Percentiles rank a stretch among this genome's conserved stretches.
Conservation (phyloP, 2,797 vertebrate species). For the Takifugu rubripes region DNA sequence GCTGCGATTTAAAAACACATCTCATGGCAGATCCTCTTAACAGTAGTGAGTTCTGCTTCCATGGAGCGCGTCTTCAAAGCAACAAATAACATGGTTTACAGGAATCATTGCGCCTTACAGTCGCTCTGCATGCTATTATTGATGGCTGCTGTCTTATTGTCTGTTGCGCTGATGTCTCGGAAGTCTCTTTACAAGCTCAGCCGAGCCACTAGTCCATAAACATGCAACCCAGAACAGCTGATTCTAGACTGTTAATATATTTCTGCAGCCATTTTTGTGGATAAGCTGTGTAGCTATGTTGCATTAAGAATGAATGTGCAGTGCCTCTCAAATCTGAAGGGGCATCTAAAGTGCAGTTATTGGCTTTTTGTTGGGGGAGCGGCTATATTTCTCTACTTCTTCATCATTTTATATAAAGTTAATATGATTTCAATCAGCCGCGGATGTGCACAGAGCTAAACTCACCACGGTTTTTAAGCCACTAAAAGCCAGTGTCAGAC, state of each 20-base stretch:
- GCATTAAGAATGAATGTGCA: too few species aligned
- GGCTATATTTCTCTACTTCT: too few species aligned
- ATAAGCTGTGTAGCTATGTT: too few species aligned
- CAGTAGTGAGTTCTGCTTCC: slow-evolving; percentile 11
- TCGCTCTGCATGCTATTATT: slow-evolving; percentile 18
- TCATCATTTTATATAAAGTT: neutral
- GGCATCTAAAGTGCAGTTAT: too few species aligned
- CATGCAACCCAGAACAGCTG: too few species aligned
- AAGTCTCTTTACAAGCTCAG: slow-evolving; percentile 10
- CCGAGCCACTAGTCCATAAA: slow-evolving; percentile 10
- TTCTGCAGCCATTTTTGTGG: slow-evolving; percentile 33
- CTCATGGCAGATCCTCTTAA: slow-evolving; percentile 9
- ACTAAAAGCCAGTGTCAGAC: slow-evolving; percentile 28
- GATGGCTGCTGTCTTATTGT: slow-evolving; percentile 15
- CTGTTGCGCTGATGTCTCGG: neutral
- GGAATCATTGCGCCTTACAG: slow-evolving; percentile 21
- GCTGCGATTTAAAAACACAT: slow-evolving; percentile 28
- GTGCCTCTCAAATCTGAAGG: too few species aligned
- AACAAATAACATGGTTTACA: slow-evolving; percentile 13
- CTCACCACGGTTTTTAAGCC: slow-evolving; percentile 22
- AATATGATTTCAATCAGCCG: neutral
- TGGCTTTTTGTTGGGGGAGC: too few species aligned
- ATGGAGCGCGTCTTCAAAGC: slow-evolving; percentile 12
- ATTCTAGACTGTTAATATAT: neutral
- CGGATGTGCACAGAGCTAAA: neutral